A percentile compares a stretch with the other conserved stretches of the same genome.
phyloP scores from a whole-genome alignment of 1,140 invertebrate genomes.

The Heterodera carotae region DNA sequence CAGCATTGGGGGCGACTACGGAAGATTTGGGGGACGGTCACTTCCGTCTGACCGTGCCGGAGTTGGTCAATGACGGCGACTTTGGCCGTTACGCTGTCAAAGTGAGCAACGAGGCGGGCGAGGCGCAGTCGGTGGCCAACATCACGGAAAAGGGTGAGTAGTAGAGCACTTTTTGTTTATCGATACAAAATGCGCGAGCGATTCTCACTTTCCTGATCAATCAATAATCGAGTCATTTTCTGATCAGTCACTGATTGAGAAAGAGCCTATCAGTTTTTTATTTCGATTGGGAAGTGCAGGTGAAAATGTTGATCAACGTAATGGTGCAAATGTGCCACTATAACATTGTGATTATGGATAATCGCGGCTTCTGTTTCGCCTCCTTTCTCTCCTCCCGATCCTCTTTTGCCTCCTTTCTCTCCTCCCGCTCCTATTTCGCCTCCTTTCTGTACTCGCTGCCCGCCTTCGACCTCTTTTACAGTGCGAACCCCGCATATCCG shows the following conservation, averaged over 20 bases:
- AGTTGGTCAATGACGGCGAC: slow-evolving; percentile 43
- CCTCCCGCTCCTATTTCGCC: too few species aligned
- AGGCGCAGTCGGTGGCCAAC: slow-evolving; percentile 33
- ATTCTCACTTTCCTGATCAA: background rate
- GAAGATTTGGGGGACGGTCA: slow-evolving; percentile 50
- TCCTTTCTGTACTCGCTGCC: background rate
- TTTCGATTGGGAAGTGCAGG: background rate
- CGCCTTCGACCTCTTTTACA: background rate
- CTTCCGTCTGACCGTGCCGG: slow-evolving; percentile 42
- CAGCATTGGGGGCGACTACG: slow-evolving; percentile 14
- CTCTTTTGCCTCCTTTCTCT: too few species aligned
- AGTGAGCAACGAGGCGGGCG: slow-evolving; percentile 47
- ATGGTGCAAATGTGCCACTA: background rate
- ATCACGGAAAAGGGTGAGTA: slow-evolving; percentile 33
- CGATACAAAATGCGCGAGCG: too few species aligned
- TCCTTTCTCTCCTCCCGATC: background rate
- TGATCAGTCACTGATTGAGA: background rate
- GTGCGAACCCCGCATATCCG: background rate
- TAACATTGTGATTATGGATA: background rate
- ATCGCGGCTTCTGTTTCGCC: background rate
- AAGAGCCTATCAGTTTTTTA: background rate
- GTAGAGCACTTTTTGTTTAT: slow-evolving; percentile 3
- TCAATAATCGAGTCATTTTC: background rate
- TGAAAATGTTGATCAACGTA: background rate
- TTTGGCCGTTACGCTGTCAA: slow-evolving; percentile 49